A percentile compares a stretch with the other conserved stretches of the same genome.
phyloP scores from a whole-genome alignment of 53 echinoderm and acorn worm genomes.

The Hippasteria phrygiana region DNA sequence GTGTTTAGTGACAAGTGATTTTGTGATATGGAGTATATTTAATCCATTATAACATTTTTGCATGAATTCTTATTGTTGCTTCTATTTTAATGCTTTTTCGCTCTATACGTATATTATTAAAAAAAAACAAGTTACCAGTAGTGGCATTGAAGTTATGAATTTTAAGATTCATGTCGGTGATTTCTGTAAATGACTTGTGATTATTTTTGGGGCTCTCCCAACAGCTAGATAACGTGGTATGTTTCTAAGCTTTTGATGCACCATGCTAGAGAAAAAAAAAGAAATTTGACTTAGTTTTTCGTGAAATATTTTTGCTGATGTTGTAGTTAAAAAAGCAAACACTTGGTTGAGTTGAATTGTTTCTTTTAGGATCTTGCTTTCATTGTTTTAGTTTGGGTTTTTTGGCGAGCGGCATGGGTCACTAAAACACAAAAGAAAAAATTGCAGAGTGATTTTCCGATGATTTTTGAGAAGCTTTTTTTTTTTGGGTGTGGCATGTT shows the following conservation, averaged over 20 bases:
- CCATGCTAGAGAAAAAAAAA: slow-evolving; percentile 8
- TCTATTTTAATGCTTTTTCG: slow-evolving; percentile 66
- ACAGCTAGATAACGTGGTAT: slow-evolving; percentile 30
- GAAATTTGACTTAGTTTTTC: slow-evolving; percentile 35
- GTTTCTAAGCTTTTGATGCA: slow-evolving; percentile 55
- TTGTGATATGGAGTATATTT: slow-evolving; percentile 62
- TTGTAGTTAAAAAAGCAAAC: slow-evolving; percentile 32
- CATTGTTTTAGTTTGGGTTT: slow-evolving; percentile 21
- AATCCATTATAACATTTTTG: slow-evolving; percentile 66
- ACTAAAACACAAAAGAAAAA: not conserved
- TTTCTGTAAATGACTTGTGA: slow-evolving; percentile 61
- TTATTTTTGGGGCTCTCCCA: slow-evolving; percentile 53
- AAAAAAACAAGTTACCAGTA: slow-evolving; percentile 36
- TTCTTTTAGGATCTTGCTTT: slow-evolving; percentile 26
- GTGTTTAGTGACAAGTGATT: slow-evolving; percentile 68
- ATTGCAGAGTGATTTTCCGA: not conserved
- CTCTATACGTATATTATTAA: slow-evolving; percentile 49
- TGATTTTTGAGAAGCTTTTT: slow-evolving; percentile 41
- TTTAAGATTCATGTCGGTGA: slow-evolving; percentile 59
- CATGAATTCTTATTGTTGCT: slow-evolving; percentile 66
- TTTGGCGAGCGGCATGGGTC: slow-evolving; percentile 39
- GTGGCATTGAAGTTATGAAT: slow-evolving; percentile 56
- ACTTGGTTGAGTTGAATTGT: slow-evolving; percentile 57
- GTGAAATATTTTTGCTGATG: slow-evolving; percentile 10
- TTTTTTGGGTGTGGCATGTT: slow-evolving; percentile 39